phyloP scores from a whole-genome alignment of 2,113 vertebrate species.

The Lasiurus borealis region DNA sequence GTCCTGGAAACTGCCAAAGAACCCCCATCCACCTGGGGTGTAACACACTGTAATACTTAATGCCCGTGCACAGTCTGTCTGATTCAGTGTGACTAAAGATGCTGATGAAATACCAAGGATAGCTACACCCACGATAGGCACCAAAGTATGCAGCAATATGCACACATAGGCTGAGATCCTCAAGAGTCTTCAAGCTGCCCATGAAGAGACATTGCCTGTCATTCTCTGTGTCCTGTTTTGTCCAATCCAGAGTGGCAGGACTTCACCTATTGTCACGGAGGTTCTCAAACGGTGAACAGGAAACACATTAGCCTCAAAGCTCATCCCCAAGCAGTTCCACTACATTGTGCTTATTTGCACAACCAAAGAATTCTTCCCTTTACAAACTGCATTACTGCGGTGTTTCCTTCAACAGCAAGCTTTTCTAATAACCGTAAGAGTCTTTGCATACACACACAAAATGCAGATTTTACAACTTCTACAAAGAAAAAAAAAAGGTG shows the following conservation, averaged over 20 bases:
- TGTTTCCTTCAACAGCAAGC: slow-evolving; percentile 38
- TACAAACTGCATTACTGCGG: slow-evolving; percentile 5
- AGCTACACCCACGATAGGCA: neutral
- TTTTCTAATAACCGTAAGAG: slow-evolving; percentile 12
- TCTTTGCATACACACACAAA: neutral
- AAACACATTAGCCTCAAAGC: neutral
- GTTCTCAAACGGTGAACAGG: neutral
- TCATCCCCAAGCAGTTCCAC: neutral
- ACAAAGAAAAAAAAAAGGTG: neutral
- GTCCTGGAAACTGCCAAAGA: slow-evolving; percentile 39
- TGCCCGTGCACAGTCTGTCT: neutral
- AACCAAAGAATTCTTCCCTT: slow-evolving; percentile 44
- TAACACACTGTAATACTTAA: neutral
- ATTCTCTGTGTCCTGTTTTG: neutral
- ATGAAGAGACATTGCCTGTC: neutral
- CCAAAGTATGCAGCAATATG: neutral
- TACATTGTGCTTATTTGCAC: neutral
- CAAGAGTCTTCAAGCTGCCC: neutral
- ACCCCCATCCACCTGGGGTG: neutral
- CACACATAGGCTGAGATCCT: neutral
- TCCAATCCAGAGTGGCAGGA: neutral
- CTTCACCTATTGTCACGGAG: neutral
- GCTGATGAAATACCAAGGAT: neutral
- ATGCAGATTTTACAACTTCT: slow-evolving; percentile 38
- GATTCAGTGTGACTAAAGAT: neutral